These are phyloP conservation scores for Megaceryle maxima DNA, from an alignment of 2,113 vertebrate genomes.

Conservation along the genomic window DNA sequence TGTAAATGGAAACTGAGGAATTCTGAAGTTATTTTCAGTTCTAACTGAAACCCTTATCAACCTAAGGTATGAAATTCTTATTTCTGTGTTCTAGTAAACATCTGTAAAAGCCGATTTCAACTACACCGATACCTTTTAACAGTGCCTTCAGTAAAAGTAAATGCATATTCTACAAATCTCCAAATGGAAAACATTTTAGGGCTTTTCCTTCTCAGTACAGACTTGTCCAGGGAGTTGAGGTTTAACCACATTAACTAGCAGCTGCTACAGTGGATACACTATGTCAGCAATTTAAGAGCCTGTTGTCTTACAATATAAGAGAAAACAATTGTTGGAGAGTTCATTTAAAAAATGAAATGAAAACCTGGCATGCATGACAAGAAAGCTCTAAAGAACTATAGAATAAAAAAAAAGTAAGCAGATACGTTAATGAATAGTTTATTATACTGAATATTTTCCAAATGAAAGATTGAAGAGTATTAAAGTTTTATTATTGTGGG, in stretches of 20 bases:
- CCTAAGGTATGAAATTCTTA: background rate
- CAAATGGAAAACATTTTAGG: background rate
- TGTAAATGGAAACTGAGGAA: background rate
- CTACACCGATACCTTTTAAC: background rate
- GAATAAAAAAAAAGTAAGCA: background rate
- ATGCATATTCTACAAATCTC: background rate
- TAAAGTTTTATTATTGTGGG: slow-evolving; percentile 14
- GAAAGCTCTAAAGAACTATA: background rate
- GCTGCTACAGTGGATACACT: background rate
- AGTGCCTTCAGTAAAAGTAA: background rate
- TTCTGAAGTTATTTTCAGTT: background rate
- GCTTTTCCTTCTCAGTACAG: background rate
- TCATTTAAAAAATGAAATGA: background rate
- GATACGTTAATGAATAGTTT: background rate
- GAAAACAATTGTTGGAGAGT: background rate
- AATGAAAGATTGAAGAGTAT: background rate
- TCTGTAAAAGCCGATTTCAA: background rate
- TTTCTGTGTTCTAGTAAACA: background rate
- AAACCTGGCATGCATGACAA: background rate
- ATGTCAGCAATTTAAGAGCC: background rate
- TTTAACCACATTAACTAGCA: background rate
- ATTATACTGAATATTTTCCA: background rate
- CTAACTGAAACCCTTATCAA: background rate
- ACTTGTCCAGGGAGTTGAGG: background rate
- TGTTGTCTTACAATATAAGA: background rate